Evolutionary conservation across 2,113 vertebrate genomes (phyloP).

Genomic region (Puntigrus tetrazona): DNA sequence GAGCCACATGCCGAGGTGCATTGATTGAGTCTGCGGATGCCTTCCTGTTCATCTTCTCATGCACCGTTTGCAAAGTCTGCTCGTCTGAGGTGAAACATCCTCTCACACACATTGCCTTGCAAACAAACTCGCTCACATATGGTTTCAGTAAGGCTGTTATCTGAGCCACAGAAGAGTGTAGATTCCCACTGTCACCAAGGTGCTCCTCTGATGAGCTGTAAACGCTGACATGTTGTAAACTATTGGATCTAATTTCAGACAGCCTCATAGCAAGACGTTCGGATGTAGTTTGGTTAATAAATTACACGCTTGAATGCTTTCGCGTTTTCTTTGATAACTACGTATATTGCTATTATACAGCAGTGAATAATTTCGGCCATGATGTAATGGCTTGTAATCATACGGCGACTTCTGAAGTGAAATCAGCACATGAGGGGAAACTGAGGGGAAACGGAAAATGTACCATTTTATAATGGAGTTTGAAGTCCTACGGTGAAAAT

Average conservation of each 20-base stretch:
- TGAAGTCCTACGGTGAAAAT: slow-evolving; percentile 39
- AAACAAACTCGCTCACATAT: slow-evolving; percentile 57
- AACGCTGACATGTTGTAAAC: slow-evolving; percentile 75
- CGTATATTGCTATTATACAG: background rate
- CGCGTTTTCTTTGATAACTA: background rate
- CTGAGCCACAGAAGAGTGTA: slow-evolving; percentile 65
- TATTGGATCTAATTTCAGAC: slow-evolving; percentile 68
- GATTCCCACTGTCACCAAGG: slow-evolving; percentile 60
- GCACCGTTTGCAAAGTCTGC: slow-evolving; percentile 46
- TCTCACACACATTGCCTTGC: slow-evolving; percentile 34
- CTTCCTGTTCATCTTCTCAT: slow-evolving; percentile 57
- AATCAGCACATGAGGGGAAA: slow-evolving; percentile 4
- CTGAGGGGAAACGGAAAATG: background rate
- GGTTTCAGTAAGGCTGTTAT: slow-evolving; percentile 69
- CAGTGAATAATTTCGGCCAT: slow-evolving; percentile 8
- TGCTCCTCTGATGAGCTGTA: slow-evolving; percentile 69
- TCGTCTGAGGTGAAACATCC: slow-evolving; percentile 49
- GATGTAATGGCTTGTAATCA: slow-evolving; percentile 31
- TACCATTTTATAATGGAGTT: slow-evolving; percentile 11
- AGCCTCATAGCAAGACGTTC: background rate
- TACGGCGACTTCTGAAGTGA: background rate
- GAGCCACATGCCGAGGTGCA: slow-evolving; percentile 60
- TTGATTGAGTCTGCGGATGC: slow-evolving; percentile 58
- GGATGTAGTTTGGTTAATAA: slow-evolving; percentile 25
- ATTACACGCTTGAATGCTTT: background rate